These are phyloP conservation scores for Drosophila conformis DNA, from an alignment of 2,888 invertebrate species.

Conservation along the genomic window DNA sequence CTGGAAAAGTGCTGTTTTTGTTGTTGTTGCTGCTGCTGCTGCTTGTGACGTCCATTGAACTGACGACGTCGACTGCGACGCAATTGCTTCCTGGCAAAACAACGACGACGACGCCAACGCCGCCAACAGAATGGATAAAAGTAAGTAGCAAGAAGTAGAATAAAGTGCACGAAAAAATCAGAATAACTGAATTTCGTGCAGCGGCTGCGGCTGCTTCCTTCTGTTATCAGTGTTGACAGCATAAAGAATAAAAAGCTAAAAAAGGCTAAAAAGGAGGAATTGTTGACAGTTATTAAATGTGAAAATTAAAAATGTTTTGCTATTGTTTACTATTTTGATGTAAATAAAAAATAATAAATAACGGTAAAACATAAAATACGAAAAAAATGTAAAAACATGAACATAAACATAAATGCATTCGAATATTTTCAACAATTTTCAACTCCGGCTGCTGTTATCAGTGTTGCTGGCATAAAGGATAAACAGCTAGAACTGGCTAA, in stretches of 20 bases:
- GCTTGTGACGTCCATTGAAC: slow-evolving; percentile 72
- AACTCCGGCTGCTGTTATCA: background rate
- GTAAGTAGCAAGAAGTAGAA: slow-evolving; percentile 56
- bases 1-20: slow-evolving; percentile 39
- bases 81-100: slow-evolving; percentile 61
- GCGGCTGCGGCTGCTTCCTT: too few species aligned
- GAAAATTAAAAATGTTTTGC: background rate
- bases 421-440: background rate
- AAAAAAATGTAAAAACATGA: background rate
- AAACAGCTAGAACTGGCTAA: too few species aligned
- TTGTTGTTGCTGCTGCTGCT: slow-evolving; percentile 34
- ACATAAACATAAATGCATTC: background rate
- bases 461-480: too few species aligned
- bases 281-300: background rate
- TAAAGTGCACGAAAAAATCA: slow-evolving; percentile 31
- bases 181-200: slow-evolving; percentile 44
- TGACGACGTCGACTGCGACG: slow-evolving; percentile 40
- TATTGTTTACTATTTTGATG: background rate
- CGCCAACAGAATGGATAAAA: slow-evolving; percentile 66
- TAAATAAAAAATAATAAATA: background rate
- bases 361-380: background rate
- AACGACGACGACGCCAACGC: slow-evolving; percentile 34
- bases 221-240: slow-evolving; percentile 6
- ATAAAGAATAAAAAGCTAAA: slow-evolving; percentile 2
- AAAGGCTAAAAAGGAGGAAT: background rate